Conservation (phyloP, 2,797 vertebrate genomes). For the Sebastes aleutianus region DNA sequence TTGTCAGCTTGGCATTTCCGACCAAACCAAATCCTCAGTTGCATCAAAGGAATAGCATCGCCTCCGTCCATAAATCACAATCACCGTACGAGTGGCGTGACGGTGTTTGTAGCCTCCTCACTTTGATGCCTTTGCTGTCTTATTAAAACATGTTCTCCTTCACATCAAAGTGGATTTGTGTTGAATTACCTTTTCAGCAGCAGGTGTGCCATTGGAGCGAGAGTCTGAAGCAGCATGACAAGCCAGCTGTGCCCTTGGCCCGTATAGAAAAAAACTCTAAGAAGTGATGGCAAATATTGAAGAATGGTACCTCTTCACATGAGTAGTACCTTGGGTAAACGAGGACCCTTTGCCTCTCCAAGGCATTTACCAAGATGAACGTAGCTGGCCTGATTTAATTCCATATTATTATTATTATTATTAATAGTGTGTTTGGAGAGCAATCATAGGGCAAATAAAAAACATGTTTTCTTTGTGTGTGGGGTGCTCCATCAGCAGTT, state of each 20-base stretch:
- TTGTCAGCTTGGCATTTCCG: not conserved
- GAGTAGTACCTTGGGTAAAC: not conserved
- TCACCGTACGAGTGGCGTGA: not conserved
- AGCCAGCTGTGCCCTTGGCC: conserved; percentile 43
- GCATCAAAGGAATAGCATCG: conserved; percentile 1
- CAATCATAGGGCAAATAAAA: not conserved
- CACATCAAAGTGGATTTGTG: conserved; percentile 65
- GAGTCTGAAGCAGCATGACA: conserved; percentile 20
- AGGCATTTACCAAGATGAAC: not conserved
- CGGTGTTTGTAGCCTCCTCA: conserved; percentile 5
- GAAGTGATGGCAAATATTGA: not conserved
- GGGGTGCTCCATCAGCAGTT: not conserved
- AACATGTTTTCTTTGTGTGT: not conserved
- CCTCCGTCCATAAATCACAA: conserved; percentile 13
- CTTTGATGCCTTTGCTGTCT: conserved; percentile 52
- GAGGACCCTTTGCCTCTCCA: not conserved
- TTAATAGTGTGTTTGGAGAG: not conserved
- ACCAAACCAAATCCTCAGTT: not conserved
- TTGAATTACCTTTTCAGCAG: conserved; percentile 49
- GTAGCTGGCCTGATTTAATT: not conserved
- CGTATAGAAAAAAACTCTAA: not conserved
- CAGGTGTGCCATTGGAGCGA: conserved; percentile 56
- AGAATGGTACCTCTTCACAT: not conserved
- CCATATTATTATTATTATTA: not conserved
- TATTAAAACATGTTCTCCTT: conserved; percentile 34